Base-by-base conservation (phyloP, 2,888 invertebrate species). In the Homarus gammarus region DNA sequence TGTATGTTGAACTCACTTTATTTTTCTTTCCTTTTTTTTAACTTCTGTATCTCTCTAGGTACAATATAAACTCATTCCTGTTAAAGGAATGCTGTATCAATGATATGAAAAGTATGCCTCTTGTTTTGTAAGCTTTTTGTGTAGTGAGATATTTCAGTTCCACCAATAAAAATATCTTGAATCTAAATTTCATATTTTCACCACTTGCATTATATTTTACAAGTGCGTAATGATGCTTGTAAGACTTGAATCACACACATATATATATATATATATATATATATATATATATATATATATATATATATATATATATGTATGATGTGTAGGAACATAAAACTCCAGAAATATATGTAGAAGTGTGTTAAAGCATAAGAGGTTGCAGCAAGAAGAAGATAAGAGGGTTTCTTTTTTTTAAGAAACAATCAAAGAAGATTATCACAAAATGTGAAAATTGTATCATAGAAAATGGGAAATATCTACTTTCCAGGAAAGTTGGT, bases 101-200 rank as follows among this genome's bases (percentile, higher is more conserved):
- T 89, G 61, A 78, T 79, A 79, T 79, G 84, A 81, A 89, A 84
- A 85, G 72, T 83, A 85, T 77, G 89, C 89, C 78, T 89, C 84
- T 89, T 89, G 89, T 89, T 89, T 89, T 89, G 84, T 89, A 89
- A 89, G 89, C 89, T 89, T 89, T 89, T 84, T 85, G 79, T 89
- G 89, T 89, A 89, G 89, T 89, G 89, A 89, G 73, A 89, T 89
- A 89, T 79, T 89, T 89, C 89, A 89, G 89, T 89, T 89, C 81
- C 84, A 89, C 84, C 84, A 89, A 78, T 89, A 89, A 89, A 83
- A 89, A 89, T 85, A 85, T 89, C 88, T 89, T 89, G 84, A 89
- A 83, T 89, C 88, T 89, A 84, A 49, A 38, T 44, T 64, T 64
- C 56, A 56, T 27, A 27, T 64, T 22, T 64, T n/a, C 27, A 3